These are phyloP conservation scores for Andrena marginata DNA, from an alignment of 2,888 invertebrate genomes.

Conservation along the genomic window DNA sequence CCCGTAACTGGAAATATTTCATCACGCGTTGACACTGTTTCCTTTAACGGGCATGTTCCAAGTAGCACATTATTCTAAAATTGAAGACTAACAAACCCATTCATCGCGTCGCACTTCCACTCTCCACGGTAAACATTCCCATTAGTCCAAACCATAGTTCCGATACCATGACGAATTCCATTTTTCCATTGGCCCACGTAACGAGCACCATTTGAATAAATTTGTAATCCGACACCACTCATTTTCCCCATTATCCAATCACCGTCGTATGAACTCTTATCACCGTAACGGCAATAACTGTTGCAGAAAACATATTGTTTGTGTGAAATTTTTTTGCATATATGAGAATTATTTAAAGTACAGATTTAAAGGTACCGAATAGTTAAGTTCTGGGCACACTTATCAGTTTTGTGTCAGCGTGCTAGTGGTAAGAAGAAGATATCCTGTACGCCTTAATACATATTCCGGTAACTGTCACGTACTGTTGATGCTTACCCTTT, in stretches of 20 bases:
- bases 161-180: constrained; percentile 86
- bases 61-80: not conserved
- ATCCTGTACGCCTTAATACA: no score
- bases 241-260: constrained; percentile 83
- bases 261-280: constrained; percentile 84
- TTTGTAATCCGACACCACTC: constrained; percentile 87
- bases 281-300: constrained; percentile 77
- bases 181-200: constrained; percentile 87
- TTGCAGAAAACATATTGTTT: not conserved
- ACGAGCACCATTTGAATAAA: constrained; percentile 86
- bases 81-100: constrained; percentile 81
- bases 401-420: no score
- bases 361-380: no score
- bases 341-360: no score
- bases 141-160: constrained; percentile 88
- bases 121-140: constrained; percentile 88
- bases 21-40: not conserved
- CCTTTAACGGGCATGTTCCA: not conserved
- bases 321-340: not conserved
- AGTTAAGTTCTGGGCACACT: no score
- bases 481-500: constrained; percentile 76
- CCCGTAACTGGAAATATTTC: constrained; percentile 82
- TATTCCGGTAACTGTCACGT: not conserved
- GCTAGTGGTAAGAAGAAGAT: no score
- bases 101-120: constrained; percentile 87